Evolutionary conservation across 2,888 invertebrate species (phyloP), one percentile per base, ranked within the genome.

Genomic region (Drosophila aldrichi): DNA sequence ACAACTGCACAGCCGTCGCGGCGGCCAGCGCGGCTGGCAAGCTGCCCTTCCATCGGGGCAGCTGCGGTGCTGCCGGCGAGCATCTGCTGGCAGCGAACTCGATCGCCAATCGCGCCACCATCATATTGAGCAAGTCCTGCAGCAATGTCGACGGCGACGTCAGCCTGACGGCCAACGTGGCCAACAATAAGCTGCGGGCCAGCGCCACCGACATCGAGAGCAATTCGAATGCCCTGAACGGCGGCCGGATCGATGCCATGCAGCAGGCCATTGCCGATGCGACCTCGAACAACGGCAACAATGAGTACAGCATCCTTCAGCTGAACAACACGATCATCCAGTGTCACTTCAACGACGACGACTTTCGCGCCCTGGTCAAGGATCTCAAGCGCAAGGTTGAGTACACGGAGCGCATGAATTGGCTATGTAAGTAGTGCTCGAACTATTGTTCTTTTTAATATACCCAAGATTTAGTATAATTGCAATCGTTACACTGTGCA

Each of bases 351-450:
- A 92, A 92, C 59, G 92, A 92, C 74, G 92, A 92, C 32, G 93
- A 93, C 74, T 91, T 93, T 78, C 90, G 92, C 59, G 90, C 91
- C 49, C 74, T 93, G 64, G 91, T 93, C 71, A 91, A 90, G 85
- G 93, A 93, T 85, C 89, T 93, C 65, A 93, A 92, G 77, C 90
- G 92, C 55, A 93, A 93, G 81, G 92, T 93, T 66, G 93, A 93
- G 79, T 93, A 93, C 76, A 92, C 93, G 48, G 93, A 93, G 75
- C 92, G 91, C 81, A 93, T 93, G 92, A 93, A 93, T 89, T 93
- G 93, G 93, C 83, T 93, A 91, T 93, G 93, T 93, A 79, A 93
- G 93, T 93, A 25, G n/a, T 10, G n/a, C 6, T 14, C 2, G 3
- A 12, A 38, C n/a, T n/a, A n/a, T 4, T 38, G n/a, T 52, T 16